A percentile compares a stretch with the other conserved stretches of the same genome.
Evolutionary conservation across 64 coral and sea anemone genomes (phyloP).

Genomic region (Hydrozoanthus tunicans): DNA sequence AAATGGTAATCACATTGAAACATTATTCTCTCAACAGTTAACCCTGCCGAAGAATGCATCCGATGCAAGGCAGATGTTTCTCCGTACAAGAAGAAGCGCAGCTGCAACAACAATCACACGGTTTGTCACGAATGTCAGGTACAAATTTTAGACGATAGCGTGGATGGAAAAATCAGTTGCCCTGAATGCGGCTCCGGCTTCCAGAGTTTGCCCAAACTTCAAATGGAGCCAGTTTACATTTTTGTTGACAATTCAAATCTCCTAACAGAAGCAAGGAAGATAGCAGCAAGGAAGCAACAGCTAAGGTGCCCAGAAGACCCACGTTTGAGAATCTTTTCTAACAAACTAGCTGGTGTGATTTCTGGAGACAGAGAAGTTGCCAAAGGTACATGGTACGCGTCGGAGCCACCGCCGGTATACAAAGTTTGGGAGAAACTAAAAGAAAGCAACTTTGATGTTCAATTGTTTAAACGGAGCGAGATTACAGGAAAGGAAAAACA

Average conservation of each 20-base stretch:
- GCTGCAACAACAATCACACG: not conserved
- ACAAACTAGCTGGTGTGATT: not conserved
- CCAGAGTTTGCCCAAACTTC: too few relatives aligned
- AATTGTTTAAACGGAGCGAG: not conserved
- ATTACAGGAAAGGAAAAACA: slow-evolving; percentile 22
- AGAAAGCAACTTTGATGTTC: not conserved
- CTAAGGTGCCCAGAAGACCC: not conserved
- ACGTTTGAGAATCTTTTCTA: not conserved
- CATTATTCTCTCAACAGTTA: not conserved
- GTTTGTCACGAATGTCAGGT: not conserved
- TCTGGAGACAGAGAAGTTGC: not conserved
- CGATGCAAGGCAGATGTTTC: not conserved
- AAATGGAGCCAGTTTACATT: not conserved
- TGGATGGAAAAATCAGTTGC: slow-evolving; percentile 12
- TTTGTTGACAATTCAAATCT: slow-evolving; percentile 35
- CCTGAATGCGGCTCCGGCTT: not conserved
- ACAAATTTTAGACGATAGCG: not conserved
- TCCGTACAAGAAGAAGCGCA: not conserved
- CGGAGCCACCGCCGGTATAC: slow-evolving; percentile 12
- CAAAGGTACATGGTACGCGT: not conserved
- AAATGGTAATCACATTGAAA: too few relatives aligned
- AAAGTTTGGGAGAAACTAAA: slow-evolving; percentile 5
- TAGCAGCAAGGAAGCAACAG: not conserved
- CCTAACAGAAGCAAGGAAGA: slow-evolving; percentile 25
- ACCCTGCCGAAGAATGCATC: not conserved